Conservation (phyloP, 2,888 invertebrate species). For the Automeris io region DNA sequence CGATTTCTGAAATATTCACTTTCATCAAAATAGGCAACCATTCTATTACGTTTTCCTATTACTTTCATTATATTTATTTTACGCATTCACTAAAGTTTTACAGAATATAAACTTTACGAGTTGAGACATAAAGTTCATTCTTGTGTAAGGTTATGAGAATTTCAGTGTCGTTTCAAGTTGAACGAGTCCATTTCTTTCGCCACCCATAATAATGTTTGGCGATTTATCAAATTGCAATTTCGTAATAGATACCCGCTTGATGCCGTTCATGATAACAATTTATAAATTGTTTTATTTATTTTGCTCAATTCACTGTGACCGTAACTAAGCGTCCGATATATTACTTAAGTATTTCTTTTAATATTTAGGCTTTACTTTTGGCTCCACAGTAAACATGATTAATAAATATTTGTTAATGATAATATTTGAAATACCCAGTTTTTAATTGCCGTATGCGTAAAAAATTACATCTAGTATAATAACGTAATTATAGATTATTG, state of each 20-base stretch:
- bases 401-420: too few species aligned
- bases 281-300: slow-evolving; percentile 39
- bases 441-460: too few species aligned
- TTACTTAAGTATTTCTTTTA: not conserved
- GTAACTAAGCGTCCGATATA: too few species aligned
- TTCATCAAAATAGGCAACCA: slow-evolving; percentile 46
- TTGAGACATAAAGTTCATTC: slow-evolving; percentile 29
- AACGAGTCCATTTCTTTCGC: slow-evolving; percentile 71
- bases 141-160: slow-evolving; percentile 19
- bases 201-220: slow-evolving; percentile 72
- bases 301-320: not conserved
- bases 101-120: slow-evolving; percentile 28
- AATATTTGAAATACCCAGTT: too few species aligned
- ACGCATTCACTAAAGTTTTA: slow-evolving; percentile 20
- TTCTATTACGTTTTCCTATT: slow-evolving; percentile 60
- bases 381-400: too few species aligned
- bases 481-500: too few species aligned
- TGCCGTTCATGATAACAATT: slow-evolving; percentile 55
- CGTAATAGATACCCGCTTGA: slow-evolving; percentile 74
- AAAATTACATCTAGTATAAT: too few species aligned
- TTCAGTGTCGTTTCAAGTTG: slow-evolving; percentile 51
- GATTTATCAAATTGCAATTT: slow-evolving; percentile 76
- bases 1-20: slow-evolving; percentile 56
- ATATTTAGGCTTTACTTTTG: too few species aligned
- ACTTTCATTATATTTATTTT: slow-evolving; percentile 58